These are phyloP conservation scores for Takifugu bimaculatus DNA, from an alignment of 2,113 vertebrate species.

Conservation along the genomic window DNA sequence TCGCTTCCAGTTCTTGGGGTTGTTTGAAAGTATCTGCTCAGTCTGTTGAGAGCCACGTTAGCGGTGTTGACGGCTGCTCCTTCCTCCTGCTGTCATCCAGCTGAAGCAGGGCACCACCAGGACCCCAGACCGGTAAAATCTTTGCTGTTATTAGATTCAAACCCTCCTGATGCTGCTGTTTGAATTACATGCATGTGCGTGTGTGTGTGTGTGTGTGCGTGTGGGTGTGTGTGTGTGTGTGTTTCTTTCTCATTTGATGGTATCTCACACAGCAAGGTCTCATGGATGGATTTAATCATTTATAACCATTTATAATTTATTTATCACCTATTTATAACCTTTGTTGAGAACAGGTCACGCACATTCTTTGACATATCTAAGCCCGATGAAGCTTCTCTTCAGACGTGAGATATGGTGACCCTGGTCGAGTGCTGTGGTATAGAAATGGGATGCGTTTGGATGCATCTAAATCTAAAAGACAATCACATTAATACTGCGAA, in stretches of 20 bases:
- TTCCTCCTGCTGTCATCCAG: neutral
- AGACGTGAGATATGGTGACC: too few species aligned
- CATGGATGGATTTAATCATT: constrained; percentile 26
- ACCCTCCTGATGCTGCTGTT: constrained; percentile 14
- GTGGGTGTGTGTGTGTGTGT: too few species aligned
- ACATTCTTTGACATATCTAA: too few species aligned
- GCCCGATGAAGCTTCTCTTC: too few species aligned
- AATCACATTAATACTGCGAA: too few species aligned
- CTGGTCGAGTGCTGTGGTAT: too few species aligned
- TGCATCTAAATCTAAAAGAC: too few species aligned
- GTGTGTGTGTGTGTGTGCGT: neutral
- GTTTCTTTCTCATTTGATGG: constrained; percentile 31
- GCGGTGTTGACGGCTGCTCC: neutral
- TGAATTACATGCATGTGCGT: constrained; percentile 3
- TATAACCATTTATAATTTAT: too few species aligned
- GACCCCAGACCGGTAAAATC: constrained; percentile 28
- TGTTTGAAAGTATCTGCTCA: neutral
- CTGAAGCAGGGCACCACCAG: neutral
- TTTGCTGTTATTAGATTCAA: constrained; percentile 36
- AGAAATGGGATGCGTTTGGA: too few species aligned
- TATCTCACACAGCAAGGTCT: constrained; percentile 22
- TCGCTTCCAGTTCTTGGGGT: neutral
- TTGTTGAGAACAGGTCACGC: constrained; percentile 35
- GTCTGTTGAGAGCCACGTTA: too few species aligned
- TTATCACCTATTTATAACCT: constrained; percentile 50